A percentile compares a stretch with the other conserved stretches of the same genome.
Conservation (phyloP, 2,888 invertebrate species). For the Mechanitis mazaeus region DNA sequence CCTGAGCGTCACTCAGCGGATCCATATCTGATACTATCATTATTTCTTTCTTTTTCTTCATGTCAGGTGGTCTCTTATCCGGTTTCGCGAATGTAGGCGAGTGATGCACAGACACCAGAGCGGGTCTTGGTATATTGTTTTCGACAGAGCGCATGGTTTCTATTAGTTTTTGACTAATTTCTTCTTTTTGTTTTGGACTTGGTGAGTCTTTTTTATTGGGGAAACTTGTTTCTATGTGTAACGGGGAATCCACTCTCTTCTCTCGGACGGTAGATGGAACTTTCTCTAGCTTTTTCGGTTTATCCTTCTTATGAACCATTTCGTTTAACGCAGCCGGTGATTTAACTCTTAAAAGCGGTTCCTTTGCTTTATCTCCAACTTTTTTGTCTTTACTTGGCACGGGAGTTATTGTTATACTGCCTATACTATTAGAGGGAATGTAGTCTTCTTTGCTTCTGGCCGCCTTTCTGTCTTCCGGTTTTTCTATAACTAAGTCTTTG, state of each 20-base stretch:
- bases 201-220: constrained; percentile 45
- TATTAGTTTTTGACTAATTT: constrained; percentile 55
- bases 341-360: constrained; percentile 60
- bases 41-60: constrained; percentile 64
- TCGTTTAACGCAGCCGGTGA: constrained; percentile 68
- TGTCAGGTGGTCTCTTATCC: constrained; percentile 60
- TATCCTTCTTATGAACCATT: constrained; percentile 50
- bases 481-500: constrained; percentile 56
- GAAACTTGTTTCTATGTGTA: constrained; percentile 56
- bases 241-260: constrained; percentile 21
- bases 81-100: constrained; percentile 69
- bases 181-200: constrained; percentile 55
- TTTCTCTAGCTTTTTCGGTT: constrained; percentile 46
- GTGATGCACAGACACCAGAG: constrained; percentile 57
- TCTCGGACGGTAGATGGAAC: constrained; percentile 26
- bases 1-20: constrained; percentile 51
- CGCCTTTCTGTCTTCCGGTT: constrained; percentile 43
- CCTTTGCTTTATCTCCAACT: constrained; percentile 41
- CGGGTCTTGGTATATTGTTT: constrained; percentile 62
- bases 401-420: constrained; percentile 69
- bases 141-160: constrained; percentile 58
- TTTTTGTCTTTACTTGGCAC: constrained; percentile 52
- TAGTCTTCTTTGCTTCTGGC: constrained; percentile 55
- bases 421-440: constrained; percentile 61
- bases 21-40: constrained; percentile 63